Base-by-base conservation (phyloP, 1,140 invertebrate species). In the Thaumetopoea pityocampa region DNA sequence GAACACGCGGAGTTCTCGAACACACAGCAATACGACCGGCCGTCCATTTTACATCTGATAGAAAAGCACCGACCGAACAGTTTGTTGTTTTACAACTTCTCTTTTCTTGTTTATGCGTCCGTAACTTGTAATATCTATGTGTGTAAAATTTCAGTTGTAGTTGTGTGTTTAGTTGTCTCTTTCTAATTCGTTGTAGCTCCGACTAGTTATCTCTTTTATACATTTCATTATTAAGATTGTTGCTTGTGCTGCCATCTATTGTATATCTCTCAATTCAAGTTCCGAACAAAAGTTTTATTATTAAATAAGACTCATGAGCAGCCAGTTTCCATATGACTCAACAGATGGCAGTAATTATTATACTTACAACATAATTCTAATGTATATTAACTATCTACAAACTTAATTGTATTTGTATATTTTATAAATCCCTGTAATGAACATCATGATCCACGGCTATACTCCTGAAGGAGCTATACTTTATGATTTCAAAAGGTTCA, bases 41-140 rank as follows among this genome's bases (percentile, higher is more conserved):
- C 84, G 78, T 77, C 74, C 84, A 83, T 85, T 83, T 84, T 80
- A 82, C 84, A 82, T 83, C 79, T 85, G 80, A 86, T 83, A 83
- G 80, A 80, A 85, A 78, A 55, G 37, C 67, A 65, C 54, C 60
- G 30, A 61, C 58, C 67, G 62, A 58, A 67, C 70, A 67, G 66
- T 74, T 82, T 79, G 81, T 85, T 84, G 84, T 84, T 82, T 83
- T 79, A 84, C 81, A 82, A 83, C 77, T 85, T 80, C 77, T 80
- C 78, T 81, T 83, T 81, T 80, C 79, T 76, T 85, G 74, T 82
- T 66, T 71, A 70, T 70, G 64, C 68, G 71, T 68, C 49, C 52
- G 69, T 67, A 67, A 65, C 45, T 58, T 56, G 58, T 58, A 28
- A 19, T 51, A 24, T 65, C 33, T 32, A 46, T 74, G 77, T 80